Base-by-base conservation (phyloP, 2,797 vertebrate genomes). In the Orestias chungarensis region DNA sequence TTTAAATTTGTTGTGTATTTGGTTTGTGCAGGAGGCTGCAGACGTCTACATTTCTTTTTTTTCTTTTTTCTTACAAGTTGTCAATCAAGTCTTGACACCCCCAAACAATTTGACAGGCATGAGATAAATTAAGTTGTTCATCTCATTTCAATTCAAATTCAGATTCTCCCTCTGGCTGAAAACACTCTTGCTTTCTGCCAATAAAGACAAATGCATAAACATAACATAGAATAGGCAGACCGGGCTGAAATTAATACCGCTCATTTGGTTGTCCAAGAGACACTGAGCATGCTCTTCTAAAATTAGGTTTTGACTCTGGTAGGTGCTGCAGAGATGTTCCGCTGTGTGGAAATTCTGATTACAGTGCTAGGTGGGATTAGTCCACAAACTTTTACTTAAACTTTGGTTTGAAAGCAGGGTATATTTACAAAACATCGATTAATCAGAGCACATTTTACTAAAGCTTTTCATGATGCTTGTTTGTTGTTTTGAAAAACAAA, bases 341-440 rank as follows among this genome's bases (percentile, higher is more conserved):
- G 54, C 87, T 90, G 75, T 79, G 75, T 74, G 68, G 62, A 70
- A 89, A 79, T 73, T 80, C 64, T 88, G 86, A 91, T 92, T 92
- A 62, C 12, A 7, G 35, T 25, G 35, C 35, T 62, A 6, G 40
- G 23, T 40, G 8, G 25, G 59, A 40, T 62, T 38, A 61, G 23
- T 38, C 12, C 57, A 61, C 31, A 38, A n/a, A 6, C 12, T 61
- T 62, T 6, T 2, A 6, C 40, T 62, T 62, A 40, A 20, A 15
- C 23, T n/a, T 40, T 40, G 35, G 23, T 62, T 62, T 62, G 33
- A 62, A 61, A 12, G 11, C 20, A 35, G 35, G 31, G 38, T 61
- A 6, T 1, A 9, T 23, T 18, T 2, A 14, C 33, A 9, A 61
- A 33, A 33, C 29, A 33, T 12, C 29, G 52, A 29, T 4, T 27